Evolutionary conservation across 2,888 invertebrate genomes (phyloP), one percentile per base, ranked within the genome.

Genomic region (Mellilla xanthometata): DNA sequence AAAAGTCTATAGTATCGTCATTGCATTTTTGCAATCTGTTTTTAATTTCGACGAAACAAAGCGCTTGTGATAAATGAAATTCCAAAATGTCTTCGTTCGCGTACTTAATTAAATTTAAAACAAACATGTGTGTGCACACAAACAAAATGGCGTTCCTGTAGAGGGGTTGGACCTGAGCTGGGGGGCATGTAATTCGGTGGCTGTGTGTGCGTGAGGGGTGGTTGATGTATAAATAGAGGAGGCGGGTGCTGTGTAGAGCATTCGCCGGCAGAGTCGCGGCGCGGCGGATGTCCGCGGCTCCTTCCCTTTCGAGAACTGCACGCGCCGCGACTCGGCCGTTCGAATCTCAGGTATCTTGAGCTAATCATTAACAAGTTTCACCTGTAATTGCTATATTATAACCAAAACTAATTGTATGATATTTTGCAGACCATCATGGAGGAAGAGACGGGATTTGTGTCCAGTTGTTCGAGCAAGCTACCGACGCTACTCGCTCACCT

Each of bases 361-460:
- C 15, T 19, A 5, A 6, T 19, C 15, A 19, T 6, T 19, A 6
- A 19, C 1, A 19, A 19, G 3, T 19, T 6, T 19, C 15, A 6
- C 15, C 4, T n/a, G 6, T 6, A 6, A 1, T 6, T 19, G 15
- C 15, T 19, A 19, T 3, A 19, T 5, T 19, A 19, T 19, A 3
- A n/a, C n/a, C n/a, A n/a, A n/a, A n/a, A 19, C 19, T 19, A 19
- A 3, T 4, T 19, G 6, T 19, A 19, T 2, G 7, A 1, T 19
- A 8, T 27, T 3, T 57, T 46, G 24, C 65, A 94, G 93, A 94
- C 93, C 60, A 94, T 95, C 62, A 92, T 97, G 91, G 97, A 98
- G 86, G 92, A 95, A 52, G 97, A 98, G 74, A 94, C 93, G 44
- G 92, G 93, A 36, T 98, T 97, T 76, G 90, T 98, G 10, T 97